Evolutionary conservation across 2,888 invertebrate genomes (phyloP).

Genomic region (Onthophagus sagittarius): DNA sequence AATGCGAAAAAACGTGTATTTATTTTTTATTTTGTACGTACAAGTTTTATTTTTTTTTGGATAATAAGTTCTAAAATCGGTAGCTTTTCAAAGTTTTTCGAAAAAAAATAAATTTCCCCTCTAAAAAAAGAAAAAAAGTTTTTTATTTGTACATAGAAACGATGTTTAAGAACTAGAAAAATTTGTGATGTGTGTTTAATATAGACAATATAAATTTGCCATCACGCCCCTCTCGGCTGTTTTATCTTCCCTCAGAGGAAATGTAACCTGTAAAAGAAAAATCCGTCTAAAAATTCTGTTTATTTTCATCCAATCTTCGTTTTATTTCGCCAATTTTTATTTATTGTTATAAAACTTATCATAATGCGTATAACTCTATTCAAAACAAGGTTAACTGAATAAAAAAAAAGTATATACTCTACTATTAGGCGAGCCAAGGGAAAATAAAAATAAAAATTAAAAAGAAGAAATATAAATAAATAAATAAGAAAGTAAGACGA

Average conservation of each 20-base stretch:
- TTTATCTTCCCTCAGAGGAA: conserved; percentile 12
- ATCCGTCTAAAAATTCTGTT: conserved; percentile 12
- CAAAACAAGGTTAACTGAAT: conserved; percentile 10
- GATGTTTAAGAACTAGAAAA: conserved; percentile 37
- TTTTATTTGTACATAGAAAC: conserved; percentile 42
- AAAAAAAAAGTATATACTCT: conserved; percentile 16
- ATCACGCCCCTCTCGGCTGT: conserved; percentile 38
- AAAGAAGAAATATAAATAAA: neutral
- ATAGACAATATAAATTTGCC: conserved; percentile 45
- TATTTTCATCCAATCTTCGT: conserved; percentile 13
- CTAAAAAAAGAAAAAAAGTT: no score
- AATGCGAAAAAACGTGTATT: conserved; percentile 23
- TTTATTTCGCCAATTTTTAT: conserved; percentile 16
- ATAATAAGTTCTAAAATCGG: neutral
- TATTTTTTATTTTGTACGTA: conserved; percentile 29
- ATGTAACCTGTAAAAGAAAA: neutral
- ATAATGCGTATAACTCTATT: neutral
- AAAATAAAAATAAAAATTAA: neutral
- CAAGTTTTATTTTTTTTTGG: neutral
- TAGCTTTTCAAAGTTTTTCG: conserved; percentile 4
- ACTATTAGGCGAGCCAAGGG: conserved; percentile 33
- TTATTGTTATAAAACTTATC: neutral
- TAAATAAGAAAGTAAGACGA: conserved; percentile 18
- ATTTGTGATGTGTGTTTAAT: conserved; percentile 49
- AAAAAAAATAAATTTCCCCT: conserved; percentile 13